phyloP scores from a whole-genome alignment of 2,888 invertebrate species.

The Drosophila kanekoi region DNA sequence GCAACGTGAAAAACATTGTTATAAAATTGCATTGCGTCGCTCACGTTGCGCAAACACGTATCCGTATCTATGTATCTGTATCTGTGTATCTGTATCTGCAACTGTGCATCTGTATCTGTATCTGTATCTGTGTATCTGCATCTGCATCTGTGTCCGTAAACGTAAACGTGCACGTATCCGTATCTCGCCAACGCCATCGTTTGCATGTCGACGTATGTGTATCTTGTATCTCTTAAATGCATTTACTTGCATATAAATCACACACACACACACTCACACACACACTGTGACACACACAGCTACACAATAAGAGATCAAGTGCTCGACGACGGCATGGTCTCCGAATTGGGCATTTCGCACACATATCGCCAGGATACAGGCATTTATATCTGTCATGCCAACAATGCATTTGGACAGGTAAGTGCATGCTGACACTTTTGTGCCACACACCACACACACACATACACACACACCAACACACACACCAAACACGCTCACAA shows the following conservation, averaged over 20 bases:
- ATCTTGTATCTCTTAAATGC: slow-evolving; percentile 74
- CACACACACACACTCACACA: slow-evolving; percentile 50
- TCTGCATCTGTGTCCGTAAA: background rate
- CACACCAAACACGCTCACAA: slow-evolving; percentile 14
- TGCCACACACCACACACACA: slow-evolving; percentile 32
- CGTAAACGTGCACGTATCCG: slow-evolving; percentile 8
- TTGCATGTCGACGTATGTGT: slow-evolving; percentile 46
- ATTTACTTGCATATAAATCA: slow-evolving; percentile 81
- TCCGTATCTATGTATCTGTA: slow-evolving; percentile 19
- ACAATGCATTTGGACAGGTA: slow-evolving; percentile 96
- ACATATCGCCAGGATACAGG: slow-evolving; percentile 96
- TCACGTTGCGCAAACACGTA: slow-evolving; percentile 80
- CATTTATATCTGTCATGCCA: slow-evolving; percentile 93
- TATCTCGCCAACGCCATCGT: slow-evolving; percentile 30
- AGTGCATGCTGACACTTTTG: slow-evolving; percentile 72
- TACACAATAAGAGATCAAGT: slow-evolving; percentile 92
- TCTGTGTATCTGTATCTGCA: slow-evolving; percentile 29
- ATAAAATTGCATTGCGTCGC: slow-evolving; percentile 80
- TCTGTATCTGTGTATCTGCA: slow-evolving; percentile 23
- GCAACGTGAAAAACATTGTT: slow-evolving; percentile 78
- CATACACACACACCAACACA: slow-evolving; percentile 20
- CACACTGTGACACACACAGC: slow-evolving; percentile 71
- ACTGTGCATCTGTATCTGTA: slow-evolving; percentile 21
- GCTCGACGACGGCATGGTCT: slow-evolving; percentile 92
- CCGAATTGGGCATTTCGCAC: slow-evolving; percentile 93